Percentiles rank a stretch among this genome's conserved stretches.
These are phyloP conservation scores for Callopanchax toddi DNA, from an alignment of 2,113 vertebrate species.

Conservation along the genomic window DNA sequence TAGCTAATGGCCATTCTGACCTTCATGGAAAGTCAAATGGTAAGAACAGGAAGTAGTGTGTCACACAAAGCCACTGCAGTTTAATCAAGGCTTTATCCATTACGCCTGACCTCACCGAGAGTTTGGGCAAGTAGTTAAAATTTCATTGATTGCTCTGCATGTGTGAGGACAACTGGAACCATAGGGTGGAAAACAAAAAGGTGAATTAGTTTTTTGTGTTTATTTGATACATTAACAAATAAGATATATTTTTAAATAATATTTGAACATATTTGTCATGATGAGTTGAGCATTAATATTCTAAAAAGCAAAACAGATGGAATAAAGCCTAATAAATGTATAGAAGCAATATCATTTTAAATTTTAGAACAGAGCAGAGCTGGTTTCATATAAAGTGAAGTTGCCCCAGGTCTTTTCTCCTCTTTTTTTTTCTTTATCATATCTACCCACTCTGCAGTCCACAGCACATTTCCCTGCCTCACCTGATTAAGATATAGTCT, in stretches of 20 bases:
- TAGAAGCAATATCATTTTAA: constrained; percentile 37
- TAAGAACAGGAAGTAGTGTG: constrained; percentile 65
- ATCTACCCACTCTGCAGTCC: constrained; percentile 57
- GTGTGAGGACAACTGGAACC: constrained; percentile 25
- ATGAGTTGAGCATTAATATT: constrained; percentile 20
- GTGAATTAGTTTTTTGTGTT: neutral
- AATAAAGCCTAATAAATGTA: constrained; percentile 45
- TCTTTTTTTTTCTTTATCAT: constrained; percentile 44
- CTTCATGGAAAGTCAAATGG: constrained; percentile 72
- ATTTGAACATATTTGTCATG: constrained; percentile 9
- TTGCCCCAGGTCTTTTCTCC: constrained; percentile 30
- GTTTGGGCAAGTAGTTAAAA: constrained; percentile 26
- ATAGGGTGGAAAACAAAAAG: constrained; percentile 1
- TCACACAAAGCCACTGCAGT: constrained; percentile 60
- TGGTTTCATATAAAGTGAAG: constrained; percentile 54
- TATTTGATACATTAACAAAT: neutral
- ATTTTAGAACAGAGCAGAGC: constrained; percentile 43
- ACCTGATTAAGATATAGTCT: constrained; percentile 62
- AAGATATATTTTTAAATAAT: neutral
- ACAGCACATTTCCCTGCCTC: constrained; percentile 36
- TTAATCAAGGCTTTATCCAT: constrained; percentile 55
- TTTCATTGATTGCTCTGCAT: constrained; percentile 41
- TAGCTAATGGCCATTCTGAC: constrained; percentile 76
- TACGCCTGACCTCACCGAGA: constrained; percentile 40
- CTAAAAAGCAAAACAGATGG: constrained; percentile 20